phyloP scores from a whole-genome alignment of 37 sponge, comb jelly and placozoan genomes.

The Halichondria panicea region DNA sequence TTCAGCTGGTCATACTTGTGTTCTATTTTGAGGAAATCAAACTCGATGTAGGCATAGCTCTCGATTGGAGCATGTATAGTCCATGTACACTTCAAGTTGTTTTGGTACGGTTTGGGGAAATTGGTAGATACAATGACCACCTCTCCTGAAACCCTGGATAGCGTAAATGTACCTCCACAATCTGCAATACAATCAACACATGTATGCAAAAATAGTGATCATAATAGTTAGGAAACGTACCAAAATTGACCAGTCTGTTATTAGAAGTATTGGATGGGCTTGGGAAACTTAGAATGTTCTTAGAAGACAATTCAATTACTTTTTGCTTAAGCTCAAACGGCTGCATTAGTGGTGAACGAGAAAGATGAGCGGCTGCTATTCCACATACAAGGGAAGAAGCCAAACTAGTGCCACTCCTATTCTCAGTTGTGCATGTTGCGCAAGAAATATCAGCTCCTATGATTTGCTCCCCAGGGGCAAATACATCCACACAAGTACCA shows the following conservation, averaged over 20 bases:
- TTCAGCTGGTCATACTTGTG: neutral
- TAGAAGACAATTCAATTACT: conserved; percentile 24
- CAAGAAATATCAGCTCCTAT: conserved; percentile 32
- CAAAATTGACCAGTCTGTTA: no score
- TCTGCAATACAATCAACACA: no score
- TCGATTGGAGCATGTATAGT: no score
- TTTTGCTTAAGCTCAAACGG: conserved; percentile 35
- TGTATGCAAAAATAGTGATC: no score
- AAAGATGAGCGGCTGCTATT: conserved; percentile 44
- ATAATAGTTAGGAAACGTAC: no score
- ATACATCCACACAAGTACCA: conserved; percentile 67
- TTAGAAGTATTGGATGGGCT: no score
- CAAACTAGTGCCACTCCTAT: conserved; percentile 66
- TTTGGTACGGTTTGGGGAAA: no score
- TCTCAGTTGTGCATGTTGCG: conserved; percentile 22
- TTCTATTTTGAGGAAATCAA: neutral
- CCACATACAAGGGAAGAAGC: conserved; percentile 66
- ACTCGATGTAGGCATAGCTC: neutral
- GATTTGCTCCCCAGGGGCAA: conserved; percentile 65
- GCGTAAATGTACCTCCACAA: no score
- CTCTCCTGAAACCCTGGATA: no score
- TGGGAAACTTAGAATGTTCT: conserved; percentile 28
- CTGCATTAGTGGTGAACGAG: conserved; percentile 34
- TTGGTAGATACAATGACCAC: no score
- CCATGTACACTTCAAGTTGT: no score